These are phyloP conservation scores for Aleiodes sp. DNA, from an alignment of 1,140 invertebrate species.

Conservation along the genomic window DNA sequence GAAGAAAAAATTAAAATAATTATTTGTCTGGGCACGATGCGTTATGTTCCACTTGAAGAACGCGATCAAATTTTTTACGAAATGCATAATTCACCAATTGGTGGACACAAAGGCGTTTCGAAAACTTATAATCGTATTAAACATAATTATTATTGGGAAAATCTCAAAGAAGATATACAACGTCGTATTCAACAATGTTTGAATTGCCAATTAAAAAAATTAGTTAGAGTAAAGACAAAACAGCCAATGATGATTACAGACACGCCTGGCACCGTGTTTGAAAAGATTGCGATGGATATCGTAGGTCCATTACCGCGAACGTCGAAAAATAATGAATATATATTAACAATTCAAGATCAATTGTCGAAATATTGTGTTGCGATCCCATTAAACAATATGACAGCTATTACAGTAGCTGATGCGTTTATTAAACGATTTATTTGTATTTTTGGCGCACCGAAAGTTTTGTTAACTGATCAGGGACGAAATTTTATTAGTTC, in stretches of 20 bases:
- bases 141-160: not conserved
- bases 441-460: slow-evolving; percentile 44
- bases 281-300: not conserved
- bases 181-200: not conserved
- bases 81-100: not conserved
- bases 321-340: slow-evolving; percentile 38
- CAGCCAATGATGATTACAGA: slow-evolving; percentile 7
- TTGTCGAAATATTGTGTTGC: slow-evolving; percentile 45
- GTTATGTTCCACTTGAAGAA: not conserved
- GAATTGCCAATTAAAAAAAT: slow-evolving; percentile 5
- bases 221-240: not conserved
- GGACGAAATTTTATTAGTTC: slow-evolving; percentile 40
- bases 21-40: not conserved
- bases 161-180: not conserved
- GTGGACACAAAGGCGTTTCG: not conserved
- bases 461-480: slow-evolving; percentile 43
- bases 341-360: slow-evolving; percentile 48
- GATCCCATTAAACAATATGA: slow-evolving; percentile 33
- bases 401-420: slow-evolving; percentile 38
- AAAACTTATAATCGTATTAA: slow-evolving; percentile 16
- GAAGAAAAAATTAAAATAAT: slow-evolving; percentile 1
- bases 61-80: not conserved
- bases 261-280: not conserved
- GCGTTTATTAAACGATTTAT: slow-evolving; percentile 44
- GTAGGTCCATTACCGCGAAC: slow-evolving; percentile 20